A percentile compares a stretch with the other conserved stretches of the same genome.
phyloP scores from a whole-genome alignment of 2,888 invertebrate species.

The Acronicta aceris region DNA sequence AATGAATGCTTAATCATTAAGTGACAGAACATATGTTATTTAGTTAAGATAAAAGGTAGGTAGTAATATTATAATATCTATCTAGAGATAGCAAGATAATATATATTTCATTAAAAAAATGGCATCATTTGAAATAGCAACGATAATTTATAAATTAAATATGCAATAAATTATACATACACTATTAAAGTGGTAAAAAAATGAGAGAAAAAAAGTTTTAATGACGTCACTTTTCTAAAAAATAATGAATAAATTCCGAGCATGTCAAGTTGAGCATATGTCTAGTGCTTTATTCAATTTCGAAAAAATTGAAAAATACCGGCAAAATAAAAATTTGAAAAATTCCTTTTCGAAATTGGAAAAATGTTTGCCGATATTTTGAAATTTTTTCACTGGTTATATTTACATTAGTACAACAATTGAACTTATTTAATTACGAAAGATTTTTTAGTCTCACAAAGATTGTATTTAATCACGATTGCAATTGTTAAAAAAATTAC shows the following conservation, averaged over 20 bases:
- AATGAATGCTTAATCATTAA: not conserved
- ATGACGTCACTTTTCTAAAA: not conserved
- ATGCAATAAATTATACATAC: not conserved
- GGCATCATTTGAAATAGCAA: too few species aligned
- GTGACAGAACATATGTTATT: too few species aligned
- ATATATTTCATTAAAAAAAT: too few species aligned
- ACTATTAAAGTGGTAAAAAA: too few species aligned
- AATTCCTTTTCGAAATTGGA: slow-evolving; percentile 6
- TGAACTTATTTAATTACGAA: slow-evolving; percentile 59
- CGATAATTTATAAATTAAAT: not conserved
- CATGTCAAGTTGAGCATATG: slow-evolving; percentile 30
- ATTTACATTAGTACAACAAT: slow-evolving; percentile 72
- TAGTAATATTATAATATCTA: too few species aligned
- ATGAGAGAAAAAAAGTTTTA: not conserved
- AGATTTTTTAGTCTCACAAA: slow-evolving; percentile 51
- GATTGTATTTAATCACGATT: slow-evolving; percentile 34
- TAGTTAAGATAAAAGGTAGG: not conserved
- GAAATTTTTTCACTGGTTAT: slow-evolving; percentile 45
- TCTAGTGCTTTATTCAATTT: slow-evolving; percentile 41
- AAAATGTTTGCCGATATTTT: slow-evolving; percentile 38
- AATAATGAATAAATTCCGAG: slow-evolving; percentile 36
- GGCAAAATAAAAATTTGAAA: slow-evolving; percentile 11
- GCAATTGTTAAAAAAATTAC: slow-evolving; percentile 33
- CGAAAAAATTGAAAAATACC: slow-evolving; percentile 41
- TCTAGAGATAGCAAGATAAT: too few species aligned